phyloP scores from a whole-genome alignment of 2,113 vertebrate species.

The Illadopsis cleaveri region DNA sequence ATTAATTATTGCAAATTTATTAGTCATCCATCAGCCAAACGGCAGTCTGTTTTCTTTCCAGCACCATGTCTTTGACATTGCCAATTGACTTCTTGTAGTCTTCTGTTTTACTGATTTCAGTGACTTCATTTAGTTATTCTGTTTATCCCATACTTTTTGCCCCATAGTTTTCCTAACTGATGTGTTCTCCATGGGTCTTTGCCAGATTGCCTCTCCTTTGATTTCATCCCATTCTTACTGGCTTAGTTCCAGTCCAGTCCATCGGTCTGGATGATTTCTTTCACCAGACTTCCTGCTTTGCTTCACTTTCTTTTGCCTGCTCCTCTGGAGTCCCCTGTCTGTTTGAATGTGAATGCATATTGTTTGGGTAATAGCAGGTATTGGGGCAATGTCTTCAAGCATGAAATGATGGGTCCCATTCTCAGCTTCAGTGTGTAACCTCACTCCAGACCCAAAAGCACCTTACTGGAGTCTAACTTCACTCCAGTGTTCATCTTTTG shows the following conservation, averaged over 20 bases:
- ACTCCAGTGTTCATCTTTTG: background rate
- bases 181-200: background rate
- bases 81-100: background rate
- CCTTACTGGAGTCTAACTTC: background rate
- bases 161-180: background rate
- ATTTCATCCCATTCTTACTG: slow-evolving; percentile 21
- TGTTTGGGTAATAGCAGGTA: slow-evolving; percentile 2
- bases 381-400: background rate
- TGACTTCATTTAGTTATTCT: background rate
- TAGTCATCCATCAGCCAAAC: background rate
- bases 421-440: background rate
- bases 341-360: background rate
- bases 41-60: background rate
- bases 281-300: slow-evolving; percentile 22
- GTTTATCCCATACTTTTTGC: background rate
- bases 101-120: background rate
- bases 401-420: background rate
- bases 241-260: slow-evolving; percentile 28
- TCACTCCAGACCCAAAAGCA: rapidly evolving
- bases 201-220: background rate
- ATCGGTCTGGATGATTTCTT: slow-evolving; percentile 15
- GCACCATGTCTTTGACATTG: background rate
- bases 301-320: background rate
- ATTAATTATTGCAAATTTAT: background rate
- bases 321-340: background rate